Evolutionary conservation across 2,888 invertebrate species (phyloP).

Genomic region (Camptogramma bilineatum): DNA sequence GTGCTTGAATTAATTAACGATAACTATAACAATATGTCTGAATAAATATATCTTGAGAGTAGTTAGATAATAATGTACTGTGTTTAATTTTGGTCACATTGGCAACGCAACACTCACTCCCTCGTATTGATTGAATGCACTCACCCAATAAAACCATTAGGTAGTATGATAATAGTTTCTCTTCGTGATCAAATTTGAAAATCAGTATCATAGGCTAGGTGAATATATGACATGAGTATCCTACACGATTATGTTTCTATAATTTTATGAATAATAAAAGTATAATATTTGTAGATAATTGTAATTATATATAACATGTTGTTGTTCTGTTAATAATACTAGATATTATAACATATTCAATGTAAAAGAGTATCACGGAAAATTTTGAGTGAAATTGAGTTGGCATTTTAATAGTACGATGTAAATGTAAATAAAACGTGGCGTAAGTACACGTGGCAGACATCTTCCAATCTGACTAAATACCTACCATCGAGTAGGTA

Average conservation of each 20-base stretch:
- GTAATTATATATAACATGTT: slow-evolving; percentile 50
- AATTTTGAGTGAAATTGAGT: slow-evolving; percentile 42
- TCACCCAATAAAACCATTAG: slow-evolving; percentile 78
- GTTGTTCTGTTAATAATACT: slow-evolving; percentile 45
- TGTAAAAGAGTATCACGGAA: slow-evolving; percentile 45
- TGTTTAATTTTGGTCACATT: slow-evolving; percentile 75
- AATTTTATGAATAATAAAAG: slow-evolving; percentile 58
- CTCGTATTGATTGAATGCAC: slow-evolving; percentile 81
- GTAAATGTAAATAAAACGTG: background rate
- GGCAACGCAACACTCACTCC: slow-evolving; percentile 75
- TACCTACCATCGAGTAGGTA: no score
- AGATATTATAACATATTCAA: slow-evolving; percentile 31
- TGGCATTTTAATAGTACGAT: background rate
- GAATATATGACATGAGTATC: slow-evolving; percentile 78
- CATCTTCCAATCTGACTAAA: no score
- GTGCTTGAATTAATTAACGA: slow-evolving; percentile 62
- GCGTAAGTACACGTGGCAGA: no score
- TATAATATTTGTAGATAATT: slow-evolving; percentile 51
- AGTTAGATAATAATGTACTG: slow-evolving; percentile 79
- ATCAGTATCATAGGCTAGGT: slow-evolving; percentile 84
- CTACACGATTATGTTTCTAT: slow-evolving; percentile 65
- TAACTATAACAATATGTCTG: slow-evolving; percentile 56
- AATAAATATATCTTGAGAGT: slow-evolving; percentile 74
- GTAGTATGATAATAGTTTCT: slow-evolving; percentile 84
- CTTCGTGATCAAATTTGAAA: slow-evolving; percentile 84